Evolutionary conservation across 92 coral and sea anemone genomes (phyloP).

Genomic region (Blastomussa wellsi): DNA sequence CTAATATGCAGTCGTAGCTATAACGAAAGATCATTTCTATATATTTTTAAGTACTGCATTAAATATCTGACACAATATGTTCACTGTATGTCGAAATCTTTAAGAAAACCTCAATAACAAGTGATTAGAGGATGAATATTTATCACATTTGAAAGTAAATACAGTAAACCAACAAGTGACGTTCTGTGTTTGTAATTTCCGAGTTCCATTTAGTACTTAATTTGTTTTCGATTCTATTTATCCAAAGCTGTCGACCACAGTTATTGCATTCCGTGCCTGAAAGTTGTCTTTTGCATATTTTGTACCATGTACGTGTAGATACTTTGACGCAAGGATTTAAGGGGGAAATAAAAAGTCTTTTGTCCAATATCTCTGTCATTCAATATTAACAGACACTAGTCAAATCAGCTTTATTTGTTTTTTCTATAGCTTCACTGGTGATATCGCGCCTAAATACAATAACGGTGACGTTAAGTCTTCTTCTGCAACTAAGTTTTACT

Average conservation of each 20-base stretch:
- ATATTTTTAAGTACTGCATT: neutral
- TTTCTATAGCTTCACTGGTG: constrained; percentile 9
- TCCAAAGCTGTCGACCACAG: neutral
- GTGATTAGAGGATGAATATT: constrained; percentile 16
- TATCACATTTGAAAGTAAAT: constrained; percentile 12
- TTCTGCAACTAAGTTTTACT: neutral
- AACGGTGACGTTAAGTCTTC: neutral
- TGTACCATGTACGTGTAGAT: neutral
- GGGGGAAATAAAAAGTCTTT: neutral
- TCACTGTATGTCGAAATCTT: neutral
- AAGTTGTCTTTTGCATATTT: neutral
- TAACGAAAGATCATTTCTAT: neutral
- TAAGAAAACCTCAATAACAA: constrained; percentile 5
- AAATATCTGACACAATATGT: neutral
- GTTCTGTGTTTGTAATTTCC: constrained; percentile 14
- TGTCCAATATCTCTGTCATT: constrained; percentile 8
- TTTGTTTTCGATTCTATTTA: constrained; percentile 8
- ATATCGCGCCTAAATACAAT: neutral
- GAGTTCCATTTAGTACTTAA: neutral
- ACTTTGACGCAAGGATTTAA: neutral
- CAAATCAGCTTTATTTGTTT: constrained; percentile 33
- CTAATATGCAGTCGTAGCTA: neutral
- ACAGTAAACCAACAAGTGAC: constrained; percentile 12
- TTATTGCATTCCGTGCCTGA: neutral
- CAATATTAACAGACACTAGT: constrained; percentile 1